Base-by-base conservation (phyloP, 2,888 invertebrate genomes). In the Heliconius aoede region DNA sequence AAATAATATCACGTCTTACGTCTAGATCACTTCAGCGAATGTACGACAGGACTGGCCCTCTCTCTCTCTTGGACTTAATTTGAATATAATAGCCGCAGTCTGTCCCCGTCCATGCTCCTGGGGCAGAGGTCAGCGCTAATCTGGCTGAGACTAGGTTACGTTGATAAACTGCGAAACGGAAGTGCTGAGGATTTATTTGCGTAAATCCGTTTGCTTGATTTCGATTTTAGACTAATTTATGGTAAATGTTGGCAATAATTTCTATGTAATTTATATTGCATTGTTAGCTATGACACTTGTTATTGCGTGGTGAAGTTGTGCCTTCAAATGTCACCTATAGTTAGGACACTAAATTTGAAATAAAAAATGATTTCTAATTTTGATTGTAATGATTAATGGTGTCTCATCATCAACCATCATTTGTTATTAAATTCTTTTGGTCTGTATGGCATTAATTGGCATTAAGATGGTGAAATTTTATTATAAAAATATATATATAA, bases 181-280 rank as follows among this genome's bases (percentile, higher is more conserved):
- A 82, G 78, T 77, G 81, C 79, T 82, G 73, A 80, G 81, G 82
- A 82, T 83, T 82, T 83, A 83, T 81, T 81, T 79, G 80, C 80
- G 76, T 79, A 80, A 81, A 81, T 81, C 78, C 78, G n/a, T n/a
- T 74, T 72, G 71, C 75, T 79, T 72, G 77, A 75, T 76, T 76
- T 76, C 74, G 80, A 81, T 81, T 81, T 81, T 78, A 64, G 64
- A 76, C 78, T 72, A 74, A 72, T 30, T 46, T 67, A 46, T 67
- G 40, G 67, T 62, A 62, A 62, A 36, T 32, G 64, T 64, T 64
- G 36, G 64, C 1, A 36, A 64, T 36, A 36, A 36, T 64, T 64
- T 64, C n/a, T 64, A n/a, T 64, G 62, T 64, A n/a, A 64, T 64
- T 64, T 32, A 64, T 64, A n/a, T 64, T 4, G 15, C 28, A 15